Conservation (phyloP, 92 coral and sea anemone species). For the Bergia sp. region DNA sequence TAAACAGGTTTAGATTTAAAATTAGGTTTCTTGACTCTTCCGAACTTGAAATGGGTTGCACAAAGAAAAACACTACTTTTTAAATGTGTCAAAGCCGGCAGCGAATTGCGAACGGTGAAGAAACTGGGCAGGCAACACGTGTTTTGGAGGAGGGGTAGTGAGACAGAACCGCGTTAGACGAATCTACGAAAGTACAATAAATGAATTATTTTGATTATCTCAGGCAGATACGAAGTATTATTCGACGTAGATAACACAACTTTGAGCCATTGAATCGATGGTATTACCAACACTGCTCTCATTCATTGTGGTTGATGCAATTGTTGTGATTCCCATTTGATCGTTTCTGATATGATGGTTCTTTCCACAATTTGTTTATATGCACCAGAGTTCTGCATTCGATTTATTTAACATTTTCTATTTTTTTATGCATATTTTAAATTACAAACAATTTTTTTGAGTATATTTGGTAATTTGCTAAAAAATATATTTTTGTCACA, state of each 20-base stretch:
- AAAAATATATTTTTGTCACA: not conserved
- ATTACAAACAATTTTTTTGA: too few relatives aligned
- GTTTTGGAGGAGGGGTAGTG: constrained; percentile 37
- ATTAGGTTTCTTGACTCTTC: not conserved
- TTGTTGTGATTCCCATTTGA: constrained; percentile 11
- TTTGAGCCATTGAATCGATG: too few relatives aligned
- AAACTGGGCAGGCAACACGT: constrained; percentile 38
- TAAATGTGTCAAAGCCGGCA: constrained; percentile 19
- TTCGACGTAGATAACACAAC: not conserved
- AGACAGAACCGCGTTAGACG: constrained; percentile 2
- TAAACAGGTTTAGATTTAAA: not conserved
- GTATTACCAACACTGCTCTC: too few relatives aligned
- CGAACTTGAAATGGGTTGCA: constrained; percentile 10
- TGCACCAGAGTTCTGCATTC: not conserved
- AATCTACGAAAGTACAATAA: not conserved
- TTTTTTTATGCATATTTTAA: not conserved
- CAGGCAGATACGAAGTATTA: not conserved
- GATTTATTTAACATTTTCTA: not conserved
- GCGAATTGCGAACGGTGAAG: not conserved
- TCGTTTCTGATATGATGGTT: not conserved
- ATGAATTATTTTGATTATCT: not conserved
- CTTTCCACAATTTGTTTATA: not conserved
- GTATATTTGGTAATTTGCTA: not conserved
- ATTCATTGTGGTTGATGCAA: not conserved
- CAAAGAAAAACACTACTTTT: not conserved